These are phyloP conservation scores for Sipha maydis DNA, from an alignment of 2,888 invertebrate species.

Conservation along the genomic window DNA sequence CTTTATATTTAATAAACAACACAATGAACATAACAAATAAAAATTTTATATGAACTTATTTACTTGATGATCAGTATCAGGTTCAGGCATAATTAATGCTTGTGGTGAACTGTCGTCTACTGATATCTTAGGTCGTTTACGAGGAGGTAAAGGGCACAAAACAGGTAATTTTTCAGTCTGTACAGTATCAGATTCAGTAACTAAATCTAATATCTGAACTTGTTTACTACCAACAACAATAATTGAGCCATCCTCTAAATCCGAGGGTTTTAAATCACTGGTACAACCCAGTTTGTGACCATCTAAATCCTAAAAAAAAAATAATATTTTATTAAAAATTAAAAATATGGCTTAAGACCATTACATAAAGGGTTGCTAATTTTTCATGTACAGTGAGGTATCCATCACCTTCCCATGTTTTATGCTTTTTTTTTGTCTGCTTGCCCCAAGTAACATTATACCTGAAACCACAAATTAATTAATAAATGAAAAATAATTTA, in stretches of 20 bases:
- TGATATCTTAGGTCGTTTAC: conserved; percentile 33
- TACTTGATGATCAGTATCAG: conserved; percentile 70
- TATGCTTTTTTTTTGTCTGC: conserved; percentile 75
- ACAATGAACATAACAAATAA: conserved; percentile 6
- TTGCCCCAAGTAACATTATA: conserved; percentile 74
- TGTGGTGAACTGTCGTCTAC: conserved; percentile 27
- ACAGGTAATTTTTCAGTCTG: not conserved
- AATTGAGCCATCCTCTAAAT: conserved; percentile 69
- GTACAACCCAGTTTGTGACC: conserved; percentile 72
- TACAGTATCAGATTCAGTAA: conserved; percentile 32
- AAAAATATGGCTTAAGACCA: not conserved
- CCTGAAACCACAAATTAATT: conserved; percentile 4
- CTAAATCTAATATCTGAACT: conserved; percentile 69
- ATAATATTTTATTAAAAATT: conserved; percentile 33
- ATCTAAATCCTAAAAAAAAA: conserved; percentile 69
- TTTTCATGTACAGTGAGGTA: conserved; percentile 68
- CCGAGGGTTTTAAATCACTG: conserved; percentile 65
- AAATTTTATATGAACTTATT: conserved; percentile 18
- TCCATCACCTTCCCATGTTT: conserved; percentile 80
- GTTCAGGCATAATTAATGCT: conserved; percentile 71
- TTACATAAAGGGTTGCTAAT: conserved; percentile 53
- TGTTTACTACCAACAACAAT: conserved; percentile 72
- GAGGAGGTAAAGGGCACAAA: conserved; percentile 4
- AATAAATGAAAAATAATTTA: not conserved
- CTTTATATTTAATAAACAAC: conserved; percentile 65